Base-by-base conservation (phyloP, 2,797 vertebrate species). In the Orestias chungarensis region DNA sequence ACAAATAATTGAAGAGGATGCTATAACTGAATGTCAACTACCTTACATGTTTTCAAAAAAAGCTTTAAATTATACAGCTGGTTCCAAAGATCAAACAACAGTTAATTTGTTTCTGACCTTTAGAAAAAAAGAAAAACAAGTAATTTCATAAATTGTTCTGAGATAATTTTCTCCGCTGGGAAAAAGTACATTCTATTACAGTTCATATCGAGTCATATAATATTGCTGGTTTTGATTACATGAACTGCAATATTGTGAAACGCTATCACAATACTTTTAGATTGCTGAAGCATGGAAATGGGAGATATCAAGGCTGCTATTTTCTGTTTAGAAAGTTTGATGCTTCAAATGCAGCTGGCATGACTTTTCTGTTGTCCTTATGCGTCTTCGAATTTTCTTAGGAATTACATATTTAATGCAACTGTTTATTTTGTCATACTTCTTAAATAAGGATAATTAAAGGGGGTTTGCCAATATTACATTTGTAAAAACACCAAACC, bases 401-500 rank as follows among this genome's bases (percentile, higher is more conserved):
- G 73, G 43, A 57, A 66, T 27, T 38, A 23, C 29, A 9, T 59
- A 68, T 71, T 73, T 6, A 50, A 76, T 78, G 74, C 64, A 44
- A 72, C 46, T 62, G 64, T 65, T 76, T 49, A 17, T 14, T 42
- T 54, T 70, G 44, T 66, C 14, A 14, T 61, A 55, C 42, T 52
- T n/a, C 65, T 62, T 35, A 18, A 55, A 31, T 50, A 69, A 49
- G 23, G 3, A 2, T 6, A 35, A 54, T 29, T 49, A 12, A 35
- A 33, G 43, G 20, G 8, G 50, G 66, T 68, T n/a, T n/a, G n/a
- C n/a, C n/a, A n/a, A n/a, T n/a, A n/a, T n/a, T n/a, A n/a, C n/a
- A n/a, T n/a, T n/a, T n/a, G n/a, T n/a, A n/a, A n/a, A n/a, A 88
- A 61, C 23, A 59, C 18, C 55, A 76, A 79, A 83, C 82, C 80